phyloP scores from a whole-genome alignment of 2,113 vertebrate species.

The western clawed frog (Xenopus tropicalis) region UCB_Xtro_10.0 CM004443.2:188017001-188017500 shows the following conservation, averaged over 20 bases:
- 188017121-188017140: conserved; percentile 21
- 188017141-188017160: conserved; percentile 20
- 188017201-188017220: conserved; percentile 65
- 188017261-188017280: conserved; percentile 50
- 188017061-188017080: conserved; percentile 13
- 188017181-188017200: conserved; percentile 51
- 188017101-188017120: conserved; percentile 32
- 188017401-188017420: neutral
- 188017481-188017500: conserved; percentile 54
- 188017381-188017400: conserved; percentile 59
- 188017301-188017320: conserved; percentile 59
- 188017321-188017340: conserved; percentile 64
- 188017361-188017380: conserved; percentile 61
- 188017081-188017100: conserved; percentile 25
- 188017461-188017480: conserved; percentile 46
- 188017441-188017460: conserved; percentile 50
- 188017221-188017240: conserved; percentile 66
- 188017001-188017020: neutral
- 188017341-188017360: conserved; percentile 63
- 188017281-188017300: conserved; percentile 57
- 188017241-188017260: conserved; percentile 54
- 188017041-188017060: neutral
- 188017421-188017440: conserved; percentile 36
- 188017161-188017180: conserved; percentile 20
- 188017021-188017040: neutral